A percentile compares a stretch with the other conserved stretches of the same genome.
These are phyloP conservation scores for Drosophila setifemur DNA, from an alignment of 1,140 invertebrate species.

Conservation along the genomic window DNA sequence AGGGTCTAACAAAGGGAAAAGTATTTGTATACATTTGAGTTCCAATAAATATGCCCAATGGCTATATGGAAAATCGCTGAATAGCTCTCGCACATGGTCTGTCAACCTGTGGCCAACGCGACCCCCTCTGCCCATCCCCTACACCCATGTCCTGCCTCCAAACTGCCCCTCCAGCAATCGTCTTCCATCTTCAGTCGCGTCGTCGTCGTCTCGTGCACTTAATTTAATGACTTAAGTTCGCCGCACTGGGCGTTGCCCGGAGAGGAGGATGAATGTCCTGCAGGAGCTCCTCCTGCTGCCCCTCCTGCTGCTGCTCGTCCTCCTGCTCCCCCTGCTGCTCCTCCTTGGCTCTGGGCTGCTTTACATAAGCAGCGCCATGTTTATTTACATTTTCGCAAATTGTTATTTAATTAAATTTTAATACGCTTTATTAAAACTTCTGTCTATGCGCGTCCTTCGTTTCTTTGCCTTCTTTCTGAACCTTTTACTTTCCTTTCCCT, in stretches of 20 bases:
- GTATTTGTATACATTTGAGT: too few relatives aligned
- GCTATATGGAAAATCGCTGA: too few relatives aligned
- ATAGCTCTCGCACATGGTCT: too few relatives aligned
- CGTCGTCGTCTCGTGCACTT: slow-evolving; percentile 55
- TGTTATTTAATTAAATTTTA: slow-evolving; percentile 80
- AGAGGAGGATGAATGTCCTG: slow-evolving; percentile 14
- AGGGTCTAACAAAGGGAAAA: too few relatives aligned
- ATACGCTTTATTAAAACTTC: slow-evolving; percentile 77
- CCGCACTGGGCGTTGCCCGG: slow-evolving; percentile 60
- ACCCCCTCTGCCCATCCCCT: too few relatives aligned
- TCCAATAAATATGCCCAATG: too few relatives aligned
- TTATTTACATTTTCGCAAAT: slow-evolving; percentile 79
- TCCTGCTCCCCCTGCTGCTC: neutral
- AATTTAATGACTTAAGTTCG: slow-evolving; percentile 79
- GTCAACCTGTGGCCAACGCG: too few relatives aligned
- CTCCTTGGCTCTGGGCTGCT: slow-evolving; percentile 5
- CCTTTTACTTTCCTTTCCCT: neutral
- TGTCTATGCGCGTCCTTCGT: slow-evolving; percentile 27
- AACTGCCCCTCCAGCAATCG: neutral
- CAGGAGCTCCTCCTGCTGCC: too few relatives aligned
- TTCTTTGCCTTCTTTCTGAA: neutral
- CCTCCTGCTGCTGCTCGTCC: too few relatives aligned
- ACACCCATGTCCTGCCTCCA: neutral
- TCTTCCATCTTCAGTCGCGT: slow-evolving; percentile 8
- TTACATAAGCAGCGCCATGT: slow-evolving; percentile 70